Evolutionary conservation across 2,797 vertebrate genomes (phyloP).

Genomic region (Poecilia picta): DNA sequence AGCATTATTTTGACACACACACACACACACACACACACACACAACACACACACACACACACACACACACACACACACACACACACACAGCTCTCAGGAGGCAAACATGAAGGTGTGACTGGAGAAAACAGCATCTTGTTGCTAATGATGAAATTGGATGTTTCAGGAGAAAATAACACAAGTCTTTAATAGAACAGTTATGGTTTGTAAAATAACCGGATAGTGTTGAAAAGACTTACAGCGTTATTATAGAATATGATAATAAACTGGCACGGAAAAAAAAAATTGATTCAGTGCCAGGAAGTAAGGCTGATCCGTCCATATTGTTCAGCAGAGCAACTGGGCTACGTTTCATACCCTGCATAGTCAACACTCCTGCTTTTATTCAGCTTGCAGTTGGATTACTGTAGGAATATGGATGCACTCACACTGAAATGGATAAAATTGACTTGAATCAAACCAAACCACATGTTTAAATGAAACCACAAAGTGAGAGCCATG

Average conservation of each 20-base stretch:
- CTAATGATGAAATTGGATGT: constrained; percentile 54
- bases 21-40: not conserved
- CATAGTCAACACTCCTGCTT: constrained; percentile 16
- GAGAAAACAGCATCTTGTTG: constrained; percentile 42
- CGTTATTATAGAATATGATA: constrained; percentile 48
- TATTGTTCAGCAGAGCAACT: constrained; percentile 8
- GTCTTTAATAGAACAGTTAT: constrained; percentile 30
- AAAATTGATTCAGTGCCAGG: constrained; percentile 17
- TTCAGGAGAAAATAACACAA: constrained; percentile 57
- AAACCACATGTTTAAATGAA: too few species aligned
- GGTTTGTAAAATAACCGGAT: constrained; percentile 46
- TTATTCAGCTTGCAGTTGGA: constrained; percentile 33
- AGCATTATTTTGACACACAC: constrained; percentile 42
- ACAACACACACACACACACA: too few species aligned
- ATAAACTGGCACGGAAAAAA: constrained; percentile 41
- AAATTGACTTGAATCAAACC: constrained; percentile 46
- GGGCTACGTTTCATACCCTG: constrained; percentile 7
- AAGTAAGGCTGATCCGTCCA: constrained; percentile 23
- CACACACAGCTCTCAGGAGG: constrained; percentile 37
- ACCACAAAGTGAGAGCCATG: constrained; percentile 21
- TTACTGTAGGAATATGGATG: constrained; percentile 36
- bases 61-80: not conserved
- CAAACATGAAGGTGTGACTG: constrained; percentile 28
- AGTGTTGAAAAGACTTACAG: constrained; percentile 36
- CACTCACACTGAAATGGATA: constrained; percentile 47